These are phyloP conservation scores for Elephas maximus DNA, from an alignment of 2,113 vertebrate species.

Conservation along the genomic window DNA sequence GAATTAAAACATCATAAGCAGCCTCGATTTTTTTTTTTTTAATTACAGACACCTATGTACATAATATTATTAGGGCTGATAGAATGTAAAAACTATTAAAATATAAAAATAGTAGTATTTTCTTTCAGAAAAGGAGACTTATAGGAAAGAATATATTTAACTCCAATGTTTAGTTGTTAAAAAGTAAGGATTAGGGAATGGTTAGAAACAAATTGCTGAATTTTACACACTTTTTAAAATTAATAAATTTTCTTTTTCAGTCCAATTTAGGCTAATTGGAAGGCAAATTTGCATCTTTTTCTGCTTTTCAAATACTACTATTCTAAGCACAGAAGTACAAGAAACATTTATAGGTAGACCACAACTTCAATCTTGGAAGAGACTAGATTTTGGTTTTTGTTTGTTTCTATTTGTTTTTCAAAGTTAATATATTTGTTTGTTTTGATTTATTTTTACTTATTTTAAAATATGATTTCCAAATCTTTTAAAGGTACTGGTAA, in stretches of 20 bases:
- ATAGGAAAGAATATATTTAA: not conserved
- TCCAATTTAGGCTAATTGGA: not conserved
- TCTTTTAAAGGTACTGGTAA: not conserved
- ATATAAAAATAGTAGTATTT: not conserved
- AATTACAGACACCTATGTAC: not conserved
- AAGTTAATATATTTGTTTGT: not conserved
- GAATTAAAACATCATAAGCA: constrained; percentile 4
- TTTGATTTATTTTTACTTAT: not conserved
- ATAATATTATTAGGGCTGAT: not conserved
- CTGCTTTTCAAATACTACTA: not conserved
- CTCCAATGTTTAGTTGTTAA: not conserved
- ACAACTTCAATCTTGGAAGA: not conserved
- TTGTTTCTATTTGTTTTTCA: not conserved
- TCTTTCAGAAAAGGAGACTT: not conserved
- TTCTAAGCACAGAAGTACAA: not conserved
- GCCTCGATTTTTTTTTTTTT: not conserved
- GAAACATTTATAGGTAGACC: not conserved
- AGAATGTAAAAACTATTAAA: not conserved
- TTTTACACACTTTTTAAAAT: constrained; percentile 16
- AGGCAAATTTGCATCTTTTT: not conserved
- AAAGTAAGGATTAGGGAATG: not conserved
- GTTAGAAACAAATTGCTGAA: not conserved
- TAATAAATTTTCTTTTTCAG: not conserved
- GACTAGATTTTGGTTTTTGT: not conserved
- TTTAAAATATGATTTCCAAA: constrained; percentile 46